Conservation (phyloP, 1,140 invertebrate species). For the Drosophila serrata region DNA sequence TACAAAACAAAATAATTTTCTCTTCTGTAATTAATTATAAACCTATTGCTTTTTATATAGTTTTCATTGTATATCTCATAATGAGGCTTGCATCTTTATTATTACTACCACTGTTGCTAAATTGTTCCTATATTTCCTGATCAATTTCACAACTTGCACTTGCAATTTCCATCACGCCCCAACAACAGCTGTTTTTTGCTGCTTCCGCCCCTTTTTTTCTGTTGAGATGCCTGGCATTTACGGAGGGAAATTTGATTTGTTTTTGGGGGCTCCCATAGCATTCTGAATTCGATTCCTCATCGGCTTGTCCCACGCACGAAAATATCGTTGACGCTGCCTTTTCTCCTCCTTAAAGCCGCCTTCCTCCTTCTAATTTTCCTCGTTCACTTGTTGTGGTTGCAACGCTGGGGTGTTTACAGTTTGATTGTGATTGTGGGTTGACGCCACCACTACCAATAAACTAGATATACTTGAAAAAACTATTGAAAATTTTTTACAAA, state of each 20-base stretch:
- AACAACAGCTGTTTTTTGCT: conserved; percentile 25
- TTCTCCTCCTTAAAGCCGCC: conserved; percentile 3
- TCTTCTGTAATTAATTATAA: neutral
- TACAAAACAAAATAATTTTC: neutral
- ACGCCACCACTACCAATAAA: conserved; percentile 12
- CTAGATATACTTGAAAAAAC: conserved; percentile 5
- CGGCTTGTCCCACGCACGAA: conserved; percentile 29
- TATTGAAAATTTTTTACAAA: no score
- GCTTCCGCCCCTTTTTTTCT: neutral
- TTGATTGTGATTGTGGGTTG: conserved; percentile 57
- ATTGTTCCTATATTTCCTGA: conserved; percentile 18
- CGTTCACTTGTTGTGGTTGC: conserved; percentile 64
- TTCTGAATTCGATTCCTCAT: conserved; percentile 25
- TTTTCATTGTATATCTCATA: no score
- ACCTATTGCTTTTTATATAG: no score
- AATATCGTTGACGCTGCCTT: conserved; percentile 23
- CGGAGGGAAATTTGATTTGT: conserved; percentile 11
- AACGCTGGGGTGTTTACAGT: conserved; percentile 59
- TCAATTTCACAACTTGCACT: conserved; percentile 12
- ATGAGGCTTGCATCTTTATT: no score
- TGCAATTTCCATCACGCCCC: conserved; percentile 30
- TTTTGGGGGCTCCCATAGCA: conserved; percentile 17
- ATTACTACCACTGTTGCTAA: no score
- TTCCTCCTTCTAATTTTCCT: neutral
- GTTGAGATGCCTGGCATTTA: conserved; percentile 19